phyloP scores from a whole-genome alignment of 2,113 vertebrate genomes.

The Dicentrarchus labrax region DNA sequence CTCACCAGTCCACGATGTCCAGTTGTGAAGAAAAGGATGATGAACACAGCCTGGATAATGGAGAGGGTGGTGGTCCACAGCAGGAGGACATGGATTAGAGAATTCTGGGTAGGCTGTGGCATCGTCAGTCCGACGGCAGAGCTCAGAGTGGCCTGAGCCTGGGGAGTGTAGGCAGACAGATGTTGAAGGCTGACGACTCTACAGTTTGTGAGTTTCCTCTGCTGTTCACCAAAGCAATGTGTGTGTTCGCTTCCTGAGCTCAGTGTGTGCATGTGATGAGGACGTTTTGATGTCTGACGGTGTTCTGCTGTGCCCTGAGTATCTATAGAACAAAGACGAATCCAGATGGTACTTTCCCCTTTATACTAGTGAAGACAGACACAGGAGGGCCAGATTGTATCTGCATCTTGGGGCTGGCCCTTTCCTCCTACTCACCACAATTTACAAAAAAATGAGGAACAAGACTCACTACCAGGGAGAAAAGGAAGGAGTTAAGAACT shows the following conservation, averaged over 20 bases:
- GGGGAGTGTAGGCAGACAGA: conserved; percentile 55
- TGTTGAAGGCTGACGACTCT: conserved; percentile 35
- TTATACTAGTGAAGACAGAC: conserved; percentile 26
- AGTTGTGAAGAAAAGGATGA: conserved; percentile 66
- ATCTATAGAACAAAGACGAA: conserved; percentile 33
- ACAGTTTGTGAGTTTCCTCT: conserved; percentile 71
- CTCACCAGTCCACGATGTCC: conserved; percentile 66
- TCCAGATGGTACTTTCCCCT: conserved; percentile 79
- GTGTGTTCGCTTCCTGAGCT: conserved; percentile 73
- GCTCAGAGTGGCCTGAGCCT: conserved; percentile 35
- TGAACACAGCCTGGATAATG: conserved; percentile 51
- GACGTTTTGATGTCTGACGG: conserved; percentile 41
- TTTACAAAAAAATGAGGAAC: conserved; percentile 52
- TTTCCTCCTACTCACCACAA: conserved; percentile 45
- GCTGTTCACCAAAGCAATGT: conserved; percentile 47
- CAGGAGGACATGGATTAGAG: conserved; percentile 66
- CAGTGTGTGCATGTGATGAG: conserved; percentile 50
- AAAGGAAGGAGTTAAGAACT: conserved; percentile 22
- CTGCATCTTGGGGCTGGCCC: conserved; percentile 66
- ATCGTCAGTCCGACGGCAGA: conserved; percentile 48
- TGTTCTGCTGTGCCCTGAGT: conserved; percentile 24
- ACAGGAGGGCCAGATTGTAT: conserved; percentile 25
- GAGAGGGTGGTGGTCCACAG: conserved; percentile 76
- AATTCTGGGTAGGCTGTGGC: conserved; percentile 51
- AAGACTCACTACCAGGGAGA: conserved; percentile 27